Conservation (phyloP, 2,888 invertebrate species). For the Scaptomyza flava region DNA sequence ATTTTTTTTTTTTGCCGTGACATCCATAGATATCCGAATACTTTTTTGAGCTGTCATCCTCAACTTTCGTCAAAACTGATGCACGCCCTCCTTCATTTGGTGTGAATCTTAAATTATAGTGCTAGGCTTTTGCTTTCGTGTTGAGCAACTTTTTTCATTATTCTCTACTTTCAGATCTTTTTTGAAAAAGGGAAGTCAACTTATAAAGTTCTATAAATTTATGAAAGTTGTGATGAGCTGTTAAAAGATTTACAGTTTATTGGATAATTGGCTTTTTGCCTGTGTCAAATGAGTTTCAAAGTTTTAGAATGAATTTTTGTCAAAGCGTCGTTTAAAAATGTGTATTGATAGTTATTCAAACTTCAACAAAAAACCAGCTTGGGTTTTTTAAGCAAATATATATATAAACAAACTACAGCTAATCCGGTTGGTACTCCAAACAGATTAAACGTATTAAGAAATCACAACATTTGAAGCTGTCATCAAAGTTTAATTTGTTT, state of each 20-base stretch:
- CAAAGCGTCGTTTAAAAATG: background rate
- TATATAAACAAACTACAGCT: background rate
- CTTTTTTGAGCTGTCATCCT: slow-evolving; percentile 52
- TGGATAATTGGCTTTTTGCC: slow-evolving; percentile 15
- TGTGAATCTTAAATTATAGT: background rate
- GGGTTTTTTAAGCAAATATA: background rate
- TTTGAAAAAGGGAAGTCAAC: slow-evolving; percentile 20
- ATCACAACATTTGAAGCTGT: background rate
- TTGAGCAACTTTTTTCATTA: slow-evolving; percentile 49
- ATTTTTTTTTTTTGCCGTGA: slow-evolving; percentile 21
- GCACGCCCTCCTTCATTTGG: too few species aligned
- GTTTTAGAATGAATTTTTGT: slow-evolving; percentile 13
- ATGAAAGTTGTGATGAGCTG: slow-evolving; percentile 14
- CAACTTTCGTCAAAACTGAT: slow-evolving; percentile 55
- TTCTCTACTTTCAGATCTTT: slow-evolving; percentile 29
- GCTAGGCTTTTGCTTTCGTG: slow-evolving; percentile 18
- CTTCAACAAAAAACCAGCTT: background rate
- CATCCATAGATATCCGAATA: slow-evolving; percentile 47
- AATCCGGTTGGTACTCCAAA: background rate
- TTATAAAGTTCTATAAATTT: slow-evolving; percentile 23
- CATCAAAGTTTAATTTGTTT: background rate
- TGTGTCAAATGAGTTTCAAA: slow-evolving; percentile 37
- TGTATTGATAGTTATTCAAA: background rate
- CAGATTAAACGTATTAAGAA: background rate
- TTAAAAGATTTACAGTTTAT: slow-evolving; percentile 20